phyloP scores from a whole-genome alignment of 2,888 invertebrate genomes.

The Masnerella sp. region DNA sequence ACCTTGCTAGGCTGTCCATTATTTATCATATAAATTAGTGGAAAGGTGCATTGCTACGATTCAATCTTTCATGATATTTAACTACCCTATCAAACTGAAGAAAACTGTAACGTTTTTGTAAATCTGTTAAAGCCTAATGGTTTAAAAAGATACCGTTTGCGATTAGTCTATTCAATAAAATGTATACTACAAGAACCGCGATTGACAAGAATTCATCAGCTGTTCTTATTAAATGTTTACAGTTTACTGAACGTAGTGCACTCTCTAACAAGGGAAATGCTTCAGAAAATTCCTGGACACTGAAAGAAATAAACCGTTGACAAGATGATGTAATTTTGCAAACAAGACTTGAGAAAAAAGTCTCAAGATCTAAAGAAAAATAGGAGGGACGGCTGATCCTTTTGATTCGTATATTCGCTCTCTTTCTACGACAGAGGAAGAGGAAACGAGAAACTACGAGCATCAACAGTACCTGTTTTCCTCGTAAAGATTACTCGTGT shows the following conservation, averaged over 20 bases:
- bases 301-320: background rate
- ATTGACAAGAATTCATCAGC: background rate
- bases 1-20: background rate
- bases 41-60: background rate
- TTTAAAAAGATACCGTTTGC: no score
- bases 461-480: background rate
- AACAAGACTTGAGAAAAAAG: conserved; percentile 3
- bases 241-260: background rate
- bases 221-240: conserved; percentile 5
- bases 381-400: background rate
- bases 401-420: background rate
- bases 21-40: background rate
- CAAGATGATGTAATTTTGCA: background rate
- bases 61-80: background rate
- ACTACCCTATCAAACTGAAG: background rate
- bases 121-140: no score
- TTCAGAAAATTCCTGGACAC: background rate
- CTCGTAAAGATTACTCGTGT: background rate
- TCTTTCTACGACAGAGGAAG: background rate
- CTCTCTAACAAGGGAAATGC: background rate
- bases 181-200: no score
- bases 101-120: no score
- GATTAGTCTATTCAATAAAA: no score
- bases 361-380: background rate
- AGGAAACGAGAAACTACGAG: background rate